Evolutionary conservation across 2,113 vertebrate genomes (phyloP).

Genomic region (Hippopotamus amphibius): DNA sequence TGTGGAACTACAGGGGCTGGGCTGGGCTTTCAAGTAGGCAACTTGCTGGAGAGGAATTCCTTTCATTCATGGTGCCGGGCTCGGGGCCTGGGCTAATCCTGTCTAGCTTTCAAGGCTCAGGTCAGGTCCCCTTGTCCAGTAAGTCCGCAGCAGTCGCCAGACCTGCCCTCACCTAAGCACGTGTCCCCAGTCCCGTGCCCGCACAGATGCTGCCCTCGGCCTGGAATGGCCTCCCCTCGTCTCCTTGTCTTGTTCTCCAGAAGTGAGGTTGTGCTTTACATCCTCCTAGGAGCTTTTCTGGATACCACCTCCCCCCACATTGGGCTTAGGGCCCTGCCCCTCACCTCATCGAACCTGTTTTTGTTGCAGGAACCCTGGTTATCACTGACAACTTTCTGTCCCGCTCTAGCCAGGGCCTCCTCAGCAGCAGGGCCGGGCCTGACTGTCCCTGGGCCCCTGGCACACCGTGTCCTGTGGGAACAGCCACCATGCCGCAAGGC

Average conservation of each 20-base stretch:
- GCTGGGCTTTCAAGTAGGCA: neutral
- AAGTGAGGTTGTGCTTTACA: neutral
- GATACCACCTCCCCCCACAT: neutral
- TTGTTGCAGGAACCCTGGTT: too few species aligned
- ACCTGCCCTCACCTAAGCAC: neutral
- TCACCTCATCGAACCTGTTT: neutral
- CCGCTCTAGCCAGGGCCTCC: neutral
- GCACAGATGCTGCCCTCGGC: accelerated
- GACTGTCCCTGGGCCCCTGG: neutral
- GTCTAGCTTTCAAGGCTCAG: neutral
- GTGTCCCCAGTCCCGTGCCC: neutral
- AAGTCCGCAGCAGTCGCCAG: accelerated
- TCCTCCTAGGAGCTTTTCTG: neutral
- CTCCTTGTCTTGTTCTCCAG: neutral
- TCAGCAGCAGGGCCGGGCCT: neutral
- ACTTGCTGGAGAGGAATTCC: neutral
- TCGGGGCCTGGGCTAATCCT: neutral
- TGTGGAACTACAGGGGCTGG: accelerated
- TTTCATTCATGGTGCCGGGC: neutral
- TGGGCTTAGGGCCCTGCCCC: neutral
- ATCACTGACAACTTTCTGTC: neutral
- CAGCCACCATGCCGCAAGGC: accelerated
- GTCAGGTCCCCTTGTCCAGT: neutral
- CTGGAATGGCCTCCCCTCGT: neutral
- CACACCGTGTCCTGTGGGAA: accelerated